Conservation (phyloP, 2,113 vertebrate species). For the Marmota flaviventris region DNA sequence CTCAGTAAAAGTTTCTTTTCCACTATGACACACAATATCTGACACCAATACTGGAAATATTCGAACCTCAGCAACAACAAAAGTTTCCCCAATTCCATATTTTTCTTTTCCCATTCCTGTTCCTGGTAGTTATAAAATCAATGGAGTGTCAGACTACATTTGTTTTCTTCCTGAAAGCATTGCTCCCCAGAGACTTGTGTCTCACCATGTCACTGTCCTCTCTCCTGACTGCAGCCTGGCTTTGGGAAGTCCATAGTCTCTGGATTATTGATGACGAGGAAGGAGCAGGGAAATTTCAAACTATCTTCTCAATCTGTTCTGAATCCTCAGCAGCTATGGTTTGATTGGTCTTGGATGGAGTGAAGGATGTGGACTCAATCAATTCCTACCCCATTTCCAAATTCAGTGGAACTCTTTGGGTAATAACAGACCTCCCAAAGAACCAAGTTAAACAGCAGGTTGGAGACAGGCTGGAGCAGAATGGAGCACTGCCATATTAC, state of each 20-base stretch:
- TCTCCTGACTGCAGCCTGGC: not conserved
- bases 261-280: not conserved
- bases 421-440: not conserved
- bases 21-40: not conserved
- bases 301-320: not conserved
- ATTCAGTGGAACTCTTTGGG: slow-evolving; percentile 23
- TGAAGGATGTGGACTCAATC: not conserved
- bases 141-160: not conserved
- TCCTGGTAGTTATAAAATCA: not conserved
- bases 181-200: not conserved
- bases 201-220: not conserved
- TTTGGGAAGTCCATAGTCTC: not conserved
- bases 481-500: not conserved
- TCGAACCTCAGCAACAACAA: not conserved
- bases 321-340: not conserved
- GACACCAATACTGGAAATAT: not conserved
- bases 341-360: not conserved
- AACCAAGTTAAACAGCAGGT: not conserved
- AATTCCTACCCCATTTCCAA: not conserved
- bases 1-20: not conserved
- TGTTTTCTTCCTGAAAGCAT: slow-evolving; percentile 39
- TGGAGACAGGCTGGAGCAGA: slow-evolving; percentile 1
- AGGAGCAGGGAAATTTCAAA: not conserved
- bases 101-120: slow-evolving; percentile 33
- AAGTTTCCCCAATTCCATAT: not conserved